phyloP scores from a whole-genome alignment of 2,888 invertebrate species.

The Anoncus sp. region DNA sequence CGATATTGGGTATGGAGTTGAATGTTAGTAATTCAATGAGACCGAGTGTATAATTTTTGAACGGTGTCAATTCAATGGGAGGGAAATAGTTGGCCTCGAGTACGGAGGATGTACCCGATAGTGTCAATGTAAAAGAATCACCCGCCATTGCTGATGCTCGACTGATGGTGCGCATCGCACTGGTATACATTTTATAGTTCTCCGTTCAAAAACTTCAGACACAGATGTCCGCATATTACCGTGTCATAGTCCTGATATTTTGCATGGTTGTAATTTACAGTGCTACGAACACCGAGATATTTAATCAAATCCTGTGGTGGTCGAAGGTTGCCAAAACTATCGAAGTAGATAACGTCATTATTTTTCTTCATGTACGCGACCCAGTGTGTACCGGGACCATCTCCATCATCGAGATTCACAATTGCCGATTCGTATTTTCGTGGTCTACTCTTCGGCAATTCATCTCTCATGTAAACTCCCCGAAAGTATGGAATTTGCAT shows the following conservation, averaged over 20 bases:
- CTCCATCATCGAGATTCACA: constrained; percentile 18
- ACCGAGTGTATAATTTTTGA: too few relatives aligned
- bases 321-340: constrained; percentile 78
- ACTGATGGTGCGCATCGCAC: too few relatives aligned
- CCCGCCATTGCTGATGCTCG: too few relatives aligned
- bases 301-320: constrained; percentile 74
- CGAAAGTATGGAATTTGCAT: constrained; percentile 55
- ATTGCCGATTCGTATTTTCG: constrained; percentile 15
- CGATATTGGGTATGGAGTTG: too few relatives aligned
- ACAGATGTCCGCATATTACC: too few relatives aligned
- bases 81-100: too few relatives aligned
- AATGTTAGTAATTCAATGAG: too few relatives aligned
- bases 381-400: not conserved
- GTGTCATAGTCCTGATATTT: constrained; percentile 16
- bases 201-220: too few relatives aligned
- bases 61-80: too few relatives aligned
- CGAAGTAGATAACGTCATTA: constrained; percentile 76
- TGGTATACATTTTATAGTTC: too few relatives aligned
- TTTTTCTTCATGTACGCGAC: constrained; percentile 74
- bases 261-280: constrained; percentile 70
- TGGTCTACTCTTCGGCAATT: constrained; percentile 1
- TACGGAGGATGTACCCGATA: too few relatives aligned
- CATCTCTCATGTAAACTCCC: constrained; percentile 74
- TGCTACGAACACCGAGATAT: constrained; percentile 63
- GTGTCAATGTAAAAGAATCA: too few relatives aligned